Evolutionary conservation across 92 coral and sea anemone genomes (phyloP).

Genomic region (Epizoanthus ramosus): DNA sequence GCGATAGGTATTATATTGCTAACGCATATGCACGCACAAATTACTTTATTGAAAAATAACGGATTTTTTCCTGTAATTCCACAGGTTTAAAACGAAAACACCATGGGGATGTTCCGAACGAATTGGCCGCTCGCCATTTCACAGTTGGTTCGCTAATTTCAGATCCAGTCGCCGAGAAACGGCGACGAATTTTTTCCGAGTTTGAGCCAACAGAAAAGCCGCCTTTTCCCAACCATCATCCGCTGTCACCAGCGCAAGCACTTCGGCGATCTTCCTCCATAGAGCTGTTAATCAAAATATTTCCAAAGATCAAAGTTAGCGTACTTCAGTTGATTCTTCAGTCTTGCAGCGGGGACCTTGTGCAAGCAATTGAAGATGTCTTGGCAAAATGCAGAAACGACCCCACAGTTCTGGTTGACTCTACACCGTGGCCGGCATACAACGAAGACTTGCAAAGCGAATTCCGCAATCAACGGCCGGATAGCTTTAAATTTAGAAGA

Average conservation of each 20-base stretch:
- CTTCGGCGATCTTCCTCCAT: conserved; percentile 84
- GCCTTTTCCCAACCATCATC: conserved; percentile 49
- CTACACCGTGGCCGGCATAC: conserved; percentile 72
- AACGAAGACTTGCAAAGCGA: conserved; percentile 71
- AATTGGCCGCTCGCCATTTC: conserved; percentile 55
- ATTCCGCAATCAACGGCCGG: conserved; percentile 63
- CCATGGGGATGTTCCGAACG: conserved; percentile 51
- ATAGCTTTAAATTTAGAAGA: conserved; percentile 69
- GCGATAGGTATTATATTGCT: neutral
- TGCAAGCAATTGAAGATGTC: conserved; percentile 96
- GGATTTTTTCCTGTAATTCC: conserved; percentile 1
- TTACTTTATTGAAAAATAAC: conserved; percentile 20
- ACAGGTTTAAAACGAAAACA: conserved; percentile 73
- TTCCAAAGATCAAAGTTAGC: conserved; percentile 95
- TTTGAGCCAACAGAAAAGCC: conserved; percentile 79
- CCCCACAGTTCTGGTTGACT: conserved; percentile 66
- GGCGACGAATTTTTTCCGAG: conserved; percentile 72
- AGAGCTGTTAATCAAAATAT: conserved; percentile 89
- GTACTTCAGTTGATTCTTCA: conserved; percentile 91
- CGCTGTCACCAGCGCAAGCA: conserved; percentile 59
- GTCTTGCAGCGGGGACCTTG: conserved; percentile 92
- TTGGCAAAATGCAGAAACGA: conserved; percentile 80
- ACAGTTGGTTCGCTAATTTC: conserved; percentile 55
- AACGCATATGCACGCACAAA: neutral
- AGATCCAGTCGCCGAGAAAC: conserved; percentile 67